phyloP scores from a whole-genome alignment of 2,888 invertebrate species.

The Fragum fragum region DNA sequence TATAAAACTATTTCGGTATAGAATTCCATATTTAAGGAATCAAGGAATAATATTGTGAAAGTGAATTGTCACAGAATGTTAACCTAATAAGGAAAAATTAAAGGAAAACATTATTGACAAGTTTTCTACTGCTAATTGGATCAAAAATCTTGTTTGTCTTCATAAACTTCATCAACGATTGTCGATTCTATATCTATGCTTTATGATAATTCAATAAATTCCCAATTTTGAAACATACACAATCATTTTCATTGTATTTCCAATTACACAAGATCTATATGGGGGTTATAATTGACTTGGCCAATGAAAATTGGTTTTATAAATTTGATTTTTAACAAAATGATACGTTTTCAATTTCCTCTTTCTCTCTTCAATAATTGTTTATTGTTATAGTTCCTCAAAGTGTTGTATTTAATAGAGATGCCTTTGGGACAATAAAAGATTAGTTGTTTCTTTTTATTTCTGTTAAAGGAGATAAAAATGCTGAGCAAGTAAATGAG shows the following conservation, averaged over 20 bases:
- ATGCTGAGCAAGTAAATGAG: too few relatives aligned
- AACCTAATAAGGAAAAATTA: conserved; percentile 32
- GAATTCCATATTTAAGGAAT: conserved; percentile 1
- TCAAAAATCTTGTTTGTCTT: conserved; percentile 58
- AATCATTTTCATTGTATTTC: conserved; percentile 36
- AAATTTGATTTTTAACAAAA: conserved; percentile 24
- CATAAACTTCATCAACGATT: conserved; percentile 34
- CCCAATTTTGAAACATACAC: conserved; percentile 52
- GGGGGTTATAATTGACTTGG: conserved; percentile 22
- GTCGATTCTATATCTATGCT: conserved; percentile 56
- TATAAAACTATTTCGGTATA: too few relatives aligned
- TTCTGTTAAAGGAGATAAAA: too few relatives aligned
- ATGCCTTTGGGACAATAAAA: background rate
- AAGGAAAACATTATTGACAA: conserved; percentile 59
- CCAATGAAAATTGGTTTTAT: conserved; percentile 19
- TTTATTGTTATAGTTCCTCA: conserved; percentile 18
- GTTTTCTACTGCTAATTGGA: conserved; percentile 49
- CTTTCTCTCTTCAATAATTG: conserved; percentile 10
- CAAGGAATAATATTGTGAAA: conserved; percentile 10
- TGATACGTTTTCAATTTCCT: conserved; percentile 28
- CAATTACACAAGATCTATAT: conserved; percentile 12
- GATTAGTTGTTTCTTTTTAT: too few relatives aligned
- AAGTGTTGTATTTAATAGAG: conserved; percentile 1
- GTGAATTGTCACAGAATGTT: conserved; percentile 23
- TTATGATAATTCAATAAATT: conserved; percentile 59